Evolutionary conservation across 2,888 invertebrate genomes (phyloP).

Genomic region (Polyommatus iphigenia): DNA sequence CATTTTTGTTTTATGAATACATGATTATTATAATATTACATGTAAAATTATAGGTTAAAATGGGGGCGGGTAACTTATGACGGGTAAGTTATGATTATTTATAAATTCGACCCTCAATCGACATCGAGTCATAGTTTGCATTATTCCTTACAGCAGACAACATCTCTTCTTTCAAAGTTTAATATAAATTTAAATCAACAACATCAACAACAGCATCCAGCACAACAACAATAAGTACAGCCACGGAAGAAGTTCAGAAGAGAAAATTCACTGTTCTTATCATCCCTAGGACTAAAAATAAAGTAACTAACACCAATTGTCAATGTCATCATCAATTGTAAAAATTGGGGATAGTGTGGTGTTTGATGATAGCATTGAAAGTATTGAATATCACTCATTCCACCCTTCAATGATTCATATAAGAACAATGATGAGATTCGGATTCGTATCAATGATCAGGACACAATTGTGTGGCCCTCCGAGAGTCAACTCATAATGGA

Average conservation of each 20-base stretch:
- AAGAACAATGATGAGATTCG: constrained; percentile 25
- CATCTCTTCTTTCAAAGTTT: background rate
- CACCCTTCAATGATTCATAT: background rate
- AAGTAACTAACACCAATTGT: background rate
- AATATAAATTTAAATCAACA: background rate
- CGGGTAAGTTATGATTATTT: background rate
- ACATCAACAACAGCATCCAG: background rate
- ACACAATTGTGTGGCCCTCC: background rate
- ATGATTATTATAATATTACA: too few species aligned
- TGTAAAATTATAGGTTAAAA: too few species aligned
- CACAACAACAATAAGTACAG: background rate
- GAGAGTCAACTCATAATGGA: constrained; percentile 4
- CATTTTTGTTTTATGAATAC: too few species aligned
- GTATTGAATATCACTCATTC: constrained; percentile 4
- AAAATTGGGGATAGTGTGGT: constrained; percentile 27
- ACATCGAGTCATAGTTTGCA: background rate
- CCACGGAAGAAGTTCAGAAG: background rate
- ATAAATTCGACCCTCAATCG: background rate
- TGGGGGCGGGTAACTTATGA: too few species aligned
- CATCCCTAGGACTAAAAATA: background rate
- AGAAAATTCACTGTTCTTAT: background rate
- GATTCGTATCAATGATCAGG: constrained; percentile 5
- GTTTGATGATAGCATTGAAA: constrained; percentile 5
- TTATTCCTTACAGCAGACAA: background rate
- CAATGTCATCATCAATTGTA: constrained; percentile 15